Base-by-base conservation (phyloP, 2,888 invertebrate genomes). In the Malthinus seriepunctatus region DNA sequence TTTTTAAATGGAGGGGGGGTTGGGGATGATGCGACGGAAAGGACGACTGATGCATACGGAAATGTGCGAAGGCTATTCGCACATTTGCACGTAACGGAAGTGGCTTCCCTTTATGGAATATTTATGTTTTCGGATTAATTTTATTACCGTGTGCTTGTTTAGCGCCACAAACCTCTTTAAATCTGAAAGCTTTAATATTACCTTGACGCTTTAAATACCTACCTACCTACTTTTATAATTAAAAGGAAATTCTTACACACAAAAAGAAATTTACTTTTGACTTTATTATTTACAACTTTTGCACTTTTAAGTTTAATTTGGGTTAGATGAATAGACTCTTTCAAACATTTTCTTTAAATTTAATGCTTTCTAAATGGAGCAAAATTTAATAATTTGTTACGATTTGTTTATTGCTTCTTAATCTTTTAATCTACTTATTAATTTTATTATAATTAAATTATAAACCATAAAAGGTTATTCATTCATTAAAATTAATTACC, bases 21-120 rank as follows among this genome's bases (percentile, higher is more conserved):
- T 51, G 63, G 56, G 61, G 61, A 55, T 55, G 59, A 56, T 49
- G 42, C 47, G 62, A 62, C 59, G 60, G 63, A 52, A 63, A 59
- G 51, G 48, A 45, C 60, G 52, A 35, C 51, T 57, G 65, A 66
- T 66, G 66, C 67, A 66, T 65, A 63, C 70, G 71, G 69, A 71
- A 69, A 69, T 71, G 66, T 68, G 69, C 71, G 70, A 69, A 67
- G 64, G 56, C 60, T 67, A 63, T 70, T 71, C 67, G 68, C 70
- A 69, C 70, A 68, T 71, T 70, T 69, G 67, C 70, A 69, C 68
- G 67, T 63, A 64, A 60, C 62, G 63, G 66, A 69, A 64, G 67
- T 68, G 67, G 67, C 65, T 67, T 70, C 68, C 66, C 66, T 65
- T 68, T 65, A 66, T 65, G 65, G 66, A 65, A 68, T 61, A 61